phyloP scores from a whole-genome alignment of 2,113 vertebrate species.

The Delphinapterus leucas region DNA sequence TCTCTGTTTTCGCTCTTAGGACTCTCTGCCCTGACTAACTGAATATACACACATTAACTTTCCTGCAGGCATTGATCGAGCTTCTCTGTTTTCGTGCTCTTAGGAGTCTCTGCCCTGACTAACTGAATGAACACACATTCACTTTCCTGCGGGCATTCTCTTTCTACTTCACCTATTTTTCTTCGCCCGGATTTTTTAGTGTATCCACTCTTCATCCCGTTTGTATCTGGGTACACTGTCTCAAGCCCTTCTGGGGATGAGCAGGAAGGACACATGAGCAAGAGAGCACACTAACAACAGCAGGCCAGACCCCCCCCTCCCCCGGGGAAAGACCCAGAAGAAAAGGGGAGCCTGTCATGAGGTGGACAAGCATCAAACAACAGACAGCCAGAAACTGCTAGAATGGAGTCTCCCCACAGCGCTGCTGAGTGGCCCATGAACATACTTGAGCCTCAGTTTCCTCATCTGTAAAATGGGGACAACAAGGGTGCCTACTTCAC shows the following conservation, averaged over 20 bases:
- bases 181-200: not conserved
- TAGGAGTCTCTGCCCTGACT: not conserved
- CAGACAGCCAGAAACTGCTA: not conserved
- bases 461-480: not conserved
- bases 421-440: not conserved
- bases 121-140: too few relatives aligned
- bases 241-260: not conserved
- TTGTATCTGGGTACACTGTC: too few relatives aligned
- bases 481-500: not conserved
- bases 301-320: not conserved
- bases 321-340: not conserved
- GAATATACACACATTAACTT: too few relatives aligned
- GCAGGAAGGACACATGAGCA: not conserved
- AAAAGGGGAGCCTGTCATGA: not conserved
- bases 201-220: not conserved
- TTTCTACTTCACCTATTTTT: not conserved
- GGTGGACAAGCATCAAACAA: not conserved
- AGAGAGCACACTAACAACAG: accelerated
- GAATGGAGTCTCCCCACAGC: not conserved
- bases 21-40: not conserved
- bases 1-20: not conserved
- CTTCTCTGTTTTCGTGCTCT: not conserved
- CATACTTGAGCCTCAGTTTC: not conserved
- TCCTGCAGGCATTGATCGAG: not conserved
- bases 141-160: not conserved